Base-by-base conservation (phyloP, 2,797 vertebrate genomes). In the Denticeps clupeoides region DNA sequence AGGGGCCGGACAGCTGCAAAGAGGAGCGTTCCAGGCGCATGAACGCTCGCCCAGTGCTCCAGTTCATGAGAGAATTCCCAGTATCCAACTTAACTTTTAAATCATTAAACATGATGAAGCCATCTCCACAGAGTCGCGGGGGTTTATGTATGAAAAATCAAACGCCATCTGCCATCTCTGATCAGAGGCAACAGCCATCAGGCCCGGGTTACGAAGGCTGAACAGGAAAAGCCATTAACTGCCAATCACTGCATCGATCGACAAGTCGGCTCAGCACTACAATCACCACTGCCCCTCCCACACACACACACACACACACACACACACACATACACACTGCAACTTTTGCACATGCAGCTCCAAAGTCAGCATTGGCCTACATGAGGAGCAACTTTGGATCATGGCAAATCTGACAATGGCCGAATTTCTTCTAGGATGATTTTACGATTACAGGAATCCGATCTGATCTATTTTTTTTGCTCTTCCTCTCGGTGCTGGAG, bases 141-240 rank as follows among this genome's bases (percentile, higher is more conserved):
- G 75, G 78, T 83, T 78, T 79, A 73, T 75, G 75, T 74, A 59
- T 78, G 54, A 60, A 84, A n/a, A 84, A 63, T 85, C 80, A 85
- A 83, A 83, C 69, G 65, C 70, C 75, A 79, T 81, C 81, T 83
- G 82, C 82, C 80, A 78, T 78, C 75, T 77, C 69, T 80, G 81
- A 84, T 86, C 82, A 82, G 77, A 78, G 65, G 74, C 78, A 81
- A 78, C 82, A 82, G 79, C 77, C 79, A 71, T 84, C 83, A 83
- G 76, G 66, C 77, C 67, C 65, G 72, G 77, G 79, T 85, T 85
- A 83, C 79, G 74, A 79, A 82, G 83, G 79, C 80, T 80, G 78
- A 83, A 85, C 79, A 77, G 84, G 82, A 78, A 85, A 82, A 83
- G 80, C 82, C 82, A 85, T 87, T 86, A 86, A 83, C 81, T 83